phyloP scores from a whole-genome alignment of 2,797 vertebrate species.

The Glossophaga mutica region DNA sequence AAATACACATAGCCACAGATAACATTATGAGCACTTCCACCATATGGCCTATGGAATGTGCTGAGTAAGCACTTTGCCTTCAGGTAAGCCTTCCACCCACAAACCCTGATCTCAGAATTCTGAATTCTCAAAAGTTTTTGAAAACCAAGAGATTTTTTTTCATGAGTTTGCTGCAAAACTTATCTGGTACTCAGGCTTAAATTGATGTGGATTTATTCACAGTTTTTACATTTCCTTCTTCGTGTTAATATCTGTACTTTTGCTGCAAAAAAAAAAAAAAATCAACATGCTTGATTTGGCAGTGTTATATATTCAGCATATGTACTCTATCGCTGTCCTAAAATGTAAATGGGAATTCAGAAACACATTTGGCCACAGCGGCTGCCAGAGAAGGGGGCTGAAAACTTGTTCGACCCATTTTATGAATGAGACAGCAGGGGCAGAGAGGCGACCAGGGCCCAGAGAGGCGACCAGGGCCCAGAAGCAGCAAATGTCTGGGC shows the following conservation, averaged over 20 bases:
- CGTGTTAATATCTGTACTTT: background rate
- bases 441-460: background rate
- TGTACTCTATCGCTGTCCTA: background rate
- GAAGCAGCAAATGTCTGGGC: background rate
- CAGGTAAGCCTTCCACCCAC: background rate
- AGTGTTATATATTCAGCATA: background rate
- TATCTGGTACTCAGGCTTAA: background rate
- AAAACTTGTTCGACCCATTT: background rate
- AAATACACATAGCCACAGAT: background rate
- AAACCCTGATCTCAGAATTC: background rate
- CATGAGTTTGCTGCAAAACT: background rate
- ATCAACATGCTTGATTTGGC: background rate
- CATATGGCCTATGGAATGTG: rapidly evolving
- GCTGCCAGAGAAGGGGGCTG: background rate
- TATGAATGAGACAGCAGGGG: background rate
- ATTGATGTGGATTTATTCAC: background rate
- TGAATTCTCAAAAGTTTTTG: background rate
- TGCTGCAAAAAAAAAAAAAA: background rate
- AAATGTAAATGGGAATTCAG: background rate
- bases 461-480: background rate
- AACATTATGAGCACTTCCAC: background rate
- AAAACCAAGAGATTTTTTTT: background rate
- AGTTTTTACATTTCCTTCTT: background rate
- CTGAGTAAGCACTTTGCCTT: background rate
- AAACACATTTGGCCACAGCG: background rate